Conservation (phyloP, 2,888 invertebrate species). For the Polydrusus pterygomalis region DNA sequence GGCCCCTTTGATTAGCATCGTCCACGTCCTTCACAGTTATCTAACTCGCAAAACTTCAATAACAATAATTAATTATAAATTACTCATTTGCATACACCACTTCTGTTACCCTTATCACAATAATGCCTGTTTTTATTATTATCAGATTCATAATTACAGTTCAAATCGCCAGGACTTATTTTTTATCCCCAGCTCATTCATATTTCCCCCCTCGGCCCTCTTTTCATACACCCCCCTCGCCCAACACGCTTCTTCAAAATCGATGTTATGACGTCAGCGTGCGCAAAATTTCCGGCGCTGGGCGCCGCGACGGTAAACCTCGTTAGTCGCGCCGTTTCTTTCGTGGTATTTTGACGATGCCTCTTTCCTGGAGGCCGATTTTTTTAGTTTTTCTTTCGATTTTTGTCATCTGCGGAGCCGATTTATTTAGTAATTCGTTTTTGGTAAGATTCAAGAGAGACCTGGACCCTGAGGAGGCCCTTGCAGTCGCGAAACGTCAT, state of each 20-base stretch:
- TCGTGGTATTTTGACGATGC: conserved; percentile 66
- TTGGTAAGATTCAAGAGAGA: conserved; percentile 90
- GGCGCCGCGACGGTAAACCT: conserved; percentile 51
- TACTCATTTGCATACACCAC: background rate
- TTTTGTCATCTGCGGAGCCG: conserved; percentile 61
- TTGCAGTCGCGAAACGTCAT: conserved; percentile 87
- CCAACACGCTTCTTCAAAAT: conserved; percentile 58
- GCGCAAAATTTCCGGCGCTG: conserved; percentile 60
- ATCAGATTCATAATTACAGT: conserved; percentile 27
- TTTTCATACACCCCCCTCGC: conserved; percentile 23
- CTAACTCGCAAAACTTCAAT: background rate
- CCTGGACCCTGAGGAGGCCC: conserved; percentile 85
- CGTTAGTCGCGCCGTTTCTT: conserved; percentile 58
- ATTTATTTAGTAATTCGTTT: conserved; percentile 96
- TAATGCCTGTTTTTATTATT: background rate
- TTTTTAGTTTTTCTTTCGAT: conserved; percentile 58
- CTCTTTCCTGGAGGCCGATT: conserved; percentile 66
- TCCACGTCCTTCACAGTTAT: background rate
- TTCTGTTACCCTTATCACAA: background rate
- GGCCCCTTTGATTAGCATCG: background rate
- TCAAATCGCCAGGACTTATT: conserved; percentile 27
- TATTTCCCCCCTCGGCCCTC: conserved; percentile 26
- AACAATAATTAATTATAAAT: background rate
- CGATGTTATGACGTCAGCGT: conserved; percentile 66
- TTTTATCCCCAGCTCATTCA: conserved; percentile 36